Evolutionary conservation across 37 sponge, comb jelly and placozoan species (phyloP).

Genomic region (Dysidea cf. avara): DNA sequence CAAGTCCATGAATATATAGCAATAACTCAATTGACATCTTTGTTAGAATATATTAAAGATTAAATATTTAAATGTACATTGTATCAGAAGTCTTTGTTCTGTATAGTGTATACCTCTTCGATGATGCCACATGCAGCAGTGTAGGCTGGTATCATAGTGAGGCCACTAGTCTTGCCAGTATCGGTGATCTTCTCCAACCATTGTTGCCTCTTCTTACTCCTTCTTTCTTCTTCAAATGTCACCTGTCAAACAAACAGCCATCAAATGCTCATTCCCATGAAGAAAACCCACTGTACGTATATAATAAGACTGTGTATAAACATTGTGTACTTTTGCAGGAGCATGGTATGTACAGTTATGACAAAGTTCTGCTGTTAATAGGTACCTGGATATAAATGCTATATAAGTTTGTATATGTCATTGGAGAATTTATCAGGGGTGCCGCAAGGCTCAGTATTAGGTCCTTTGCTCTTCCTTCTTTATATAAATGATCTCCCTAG

Average conservation of each 20-base stretch:
- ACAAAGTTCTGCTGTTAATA: too few relatives aligned
- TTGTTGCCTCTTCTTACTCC: conserved; percentile 37
- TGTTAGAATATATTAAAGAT: too few relatives aligned
- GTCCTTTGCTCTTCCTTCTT: too few relatives aligned
- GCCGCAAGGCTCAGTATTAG: too few relatives aligned
- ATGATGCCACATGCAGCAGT: conserved; percentile 32
- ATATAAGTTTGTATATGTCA: too few relatives aligned
- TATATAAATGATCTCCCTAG: too few relatives aligned
- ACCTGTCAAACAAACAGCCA: conserved; percentile 18
- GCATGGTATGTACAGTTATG: not conserved
- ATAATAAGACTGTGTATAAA: not conserved
- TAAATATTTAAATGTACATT: too few relatives aligned
- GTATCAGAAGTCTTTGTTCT: too few relatives aligned
- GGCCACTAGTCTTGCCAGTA: conserved; percentile 37
- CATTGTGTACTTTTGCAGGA: not conserved
- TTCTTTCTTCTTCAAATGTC: conserved; percentile 47
- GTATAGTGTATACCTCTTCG: conserved; percentile 22
- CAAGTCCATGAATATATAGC: conserved; percentile 9
- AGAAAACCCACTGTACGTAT: not conserved
- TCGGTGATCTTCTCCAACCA: conserved; percentile 27
- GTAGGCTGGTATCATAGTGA: conserved; percentile 26
- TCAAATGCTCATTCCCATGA: too few relatives aligned
- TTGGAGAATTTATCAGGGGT: too few relatives aligned
- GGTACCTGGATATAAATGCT: too few relatives aligned
- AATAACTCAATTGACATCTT: too few relatives aligned